A percentile compares a stretch with the other conserved stretches of the same genome.
Conservation (phyloP, 2,888 invertebrate species). For the Agonopterix subpropinquella region DNA sequence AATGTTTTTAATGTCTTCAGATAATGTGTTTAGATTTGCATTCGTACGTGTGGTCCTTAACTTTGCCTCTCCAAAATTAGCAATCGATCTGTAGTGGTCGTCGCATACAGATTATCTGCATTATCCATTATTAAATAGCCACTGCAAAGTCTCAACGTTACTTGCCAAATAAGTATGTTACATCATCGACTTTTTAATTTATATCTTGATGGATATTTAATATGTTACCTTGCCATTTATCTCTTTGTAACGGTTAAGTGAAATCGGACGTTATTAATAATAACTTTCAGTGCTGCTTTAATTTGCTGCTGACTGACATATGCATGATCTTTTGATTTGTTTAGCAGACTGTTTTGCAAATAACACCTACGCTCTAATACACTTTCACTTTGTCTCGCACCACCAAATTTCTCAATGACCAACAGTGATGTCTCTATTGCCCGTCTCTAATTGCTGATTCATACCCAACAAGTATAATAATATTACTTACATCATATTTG, state of each 20-base stretch:
- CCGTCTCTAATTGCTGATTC: too few species aligned
- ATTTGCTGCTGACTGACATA: constrained; percentile 30
- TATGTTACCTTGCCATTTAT: constrained; percentile 5
- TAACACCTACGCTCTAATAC: constrained; percentile 37
- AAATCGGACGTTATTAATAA: constrained; percentile 20
- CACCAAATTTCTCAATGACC: constrained; percentile 28
- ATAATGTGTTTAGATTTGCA: constrained; percentile 2
- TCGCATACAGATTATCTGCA: constrained; percentile 1
- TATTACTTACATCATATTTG: too few species aligned
- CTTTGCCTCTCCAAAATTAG: background rate
- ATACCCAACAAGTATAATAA: too few species aligned
- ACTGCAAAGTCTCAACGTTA: too few species aligned
- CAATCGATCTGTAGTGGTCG: background rate
- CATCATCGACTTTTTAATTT: background rate
- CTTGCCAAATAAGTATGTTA: background rate
- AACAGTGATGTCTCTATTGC: constrained; percentile 7
- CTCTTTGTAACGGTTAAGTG: constrained; percentile 10
- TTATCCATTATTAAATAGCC: background rate
- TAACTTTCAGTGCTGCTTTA: constrained; percentile 18
- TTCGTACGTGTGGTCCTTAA: constrained; percentile 2
- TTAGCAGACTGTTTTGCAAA: constrained; percentile 31
- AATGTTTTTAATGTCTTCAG: background rate
- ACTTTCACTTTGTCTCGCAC: constrained; percentile 39
- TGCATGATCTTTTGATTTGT: constrained; percentile 40
- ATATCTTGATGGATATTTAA: constrained; percentile 3